Evolutionary conservation across 2,888 invertebrate genomes (phyloP).

Genomic region (Parnassius orleans): DNA sequence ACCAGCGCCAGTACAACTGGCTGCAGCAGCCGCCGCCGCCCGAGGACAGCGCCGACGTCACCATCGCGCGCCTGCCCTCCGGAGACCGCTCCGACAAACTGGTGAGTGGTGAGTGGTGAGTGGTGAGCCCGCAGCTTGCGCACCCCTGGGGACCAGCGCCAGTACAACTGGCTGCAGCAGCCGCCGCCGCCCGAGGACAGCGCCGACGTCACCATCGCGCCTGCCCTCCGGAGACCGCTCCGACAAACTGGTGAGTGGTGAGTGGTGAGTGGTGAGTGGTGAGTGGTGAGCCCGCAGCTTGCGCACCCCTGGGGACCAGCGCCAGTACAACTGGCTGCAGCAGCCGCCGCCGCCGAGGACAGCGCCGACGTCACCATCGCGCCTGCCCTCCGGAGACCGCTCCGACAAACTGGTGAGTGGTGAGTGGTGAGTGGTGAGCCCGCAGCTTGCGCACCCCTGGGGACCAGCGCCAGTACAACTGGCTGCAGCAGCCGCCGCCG

Average conservation of each 20-base stretch:
- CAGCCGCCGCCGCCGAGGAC: no score
- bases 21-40: conserved; percentile 95
- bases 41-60: conserved; percentile 92
- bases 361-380: no score
- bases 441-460: no score
- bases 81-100: conserved; percentile 92
- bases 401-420: conserved; percentile 86
- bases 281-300: no score
- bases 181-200: conserved; percentile 95
- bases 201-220: conserved; percentile 90
- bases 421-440: background rate
- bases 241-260: conserved; percentile 90
- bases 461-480: conserved; percentile 95
- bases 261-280: conserved; percentile 53
- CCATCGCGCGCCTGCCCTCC: conserved; percentile 90
- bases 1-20: conserved; percentile 96
- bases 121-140: conserved; percentile 43
- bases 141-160: conserved; percentile 92
- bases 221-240: conserved; percentile 92
- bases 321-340: conserved; percentile 96
- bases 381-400: conserved; percentile 92
- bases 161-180: conserved; percentile 96
- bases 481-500: conserved; percentile 91
- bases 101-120: conserved; percentile 50
- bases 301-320: conserved; percentile 80